Conservation (phyloP, 2,888 invertebrate genomes). For the Metalampra italica region DNA sequence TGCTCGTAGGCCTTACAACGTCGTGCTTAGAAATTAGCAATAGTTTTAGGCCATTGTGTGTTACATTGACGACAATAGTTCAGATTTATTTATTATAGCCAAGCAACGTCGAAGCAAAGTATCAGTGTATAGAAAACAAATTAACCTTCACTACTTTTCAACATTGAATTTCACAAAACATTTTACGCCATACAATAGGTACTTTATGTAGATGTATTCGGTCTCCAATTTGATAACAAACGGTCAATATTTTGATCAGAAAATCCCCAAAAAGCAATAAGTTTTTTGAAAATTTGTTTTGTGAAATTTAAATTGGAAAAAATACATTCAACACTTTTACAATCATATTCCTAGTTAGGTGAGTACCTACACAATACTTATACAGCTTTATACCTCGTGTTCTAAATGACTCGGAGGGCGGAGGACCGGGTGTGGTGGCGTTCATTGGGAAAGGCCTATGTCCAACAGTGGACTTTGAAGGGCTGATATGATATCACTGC, state of each 20-base stretch:
- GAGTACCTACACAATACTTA: no score
- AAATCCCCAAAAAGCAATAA: no score
- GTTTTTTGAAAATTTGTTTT: not conserved
- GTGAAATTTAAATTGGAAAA: not conserved
- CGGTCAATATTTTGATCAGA: no score
- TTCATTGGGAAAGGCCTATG: no score
- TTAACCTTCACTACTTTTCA: not conserved
- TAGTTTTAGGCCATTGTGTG: slow-evolving; percentile 22
- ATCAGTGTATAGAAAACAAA: slow-evolving; percentile 25
- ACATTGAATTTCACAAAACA: slow-evolving; percentile 4
- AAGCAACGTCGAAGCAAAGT: slow-evolving; percentile 41
- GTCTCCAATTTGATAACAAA: no score
- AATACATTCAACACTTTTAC: not conserved
- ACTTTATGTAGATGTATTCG: not conserved
- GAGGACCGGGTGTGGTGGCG: no score
- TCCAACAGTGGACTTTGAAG: no score
- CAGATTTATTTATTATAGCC: slow-evolving; percentile 30
- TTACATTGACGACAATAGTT: slow-evolving; percentile 22
- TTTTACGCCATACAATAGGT: not conserved
- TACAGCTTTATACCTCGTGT: not conserved
- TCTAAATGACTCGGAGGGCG: no score
- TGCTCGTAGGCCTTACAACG: slow-evolving; percentile 34
- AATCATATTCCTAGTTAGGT: not conserved
- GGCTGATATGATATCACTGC: not conserved
- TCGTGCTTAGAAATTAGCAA: slow-evolving; percentile 16